Base-by-base conservation (phyloP, 2,888 invertebrate genomes). In the Mesochorus sp. region DNA sequence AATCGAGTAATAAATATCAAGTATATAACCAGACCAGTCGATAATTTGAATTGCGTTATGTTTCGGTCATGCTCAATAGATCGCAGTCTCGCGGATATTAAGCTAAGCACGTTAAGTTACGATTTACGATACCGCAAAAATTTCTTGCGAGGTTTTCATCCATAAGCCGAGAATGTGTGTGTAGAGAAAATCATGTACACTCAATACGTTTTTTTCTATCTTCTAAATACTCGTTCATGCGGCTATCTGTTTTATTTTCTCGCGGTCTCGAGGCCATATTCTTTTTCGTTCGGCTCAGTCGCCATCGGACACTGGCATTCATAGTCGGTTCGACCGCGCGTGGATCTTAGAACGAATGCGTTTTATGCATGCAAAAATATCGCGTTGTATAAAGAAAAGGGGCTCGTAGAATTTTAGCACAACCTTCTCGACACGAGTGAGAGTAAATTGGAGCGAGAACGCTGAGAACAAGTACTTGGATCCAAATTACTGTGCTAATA, bases 231-330 rank as follows among this genome's bases (percentile, higher is more conserved):
- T 10, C 8, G 34, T 24, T 24, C 14, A 17, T 19, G 37, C 53
- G 34, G 42, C 53, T 34, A 17, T 17, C 14, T 31, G 3, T 68
- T 26, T 57, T 21, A 21, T 26, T 44, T 28, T 44, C 31, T 2
- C 14, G 14, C 64, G 21, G 42, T 62, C 47, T 51, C 67, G 62
- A 51, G 68, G 73, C 68, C 77, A 34, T n/a, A n/a, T 70, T 78
- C 77, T 67, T 71, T 78, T 68, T 73, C 73, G 62, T 44, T 42
- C 39, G 10, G 49, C 57, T 62, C 6, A 70, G 62, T 51, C 31
- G 31, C n/a, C n/a, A 31, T 12, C 17, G 51, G 31, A 62, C 17
- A 53, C 66, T 34, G 51, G 51, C 59, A 42, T 28, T 44, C 24
- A n/a, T n/a, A 6, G 53, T 67, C 31, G 44, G 67, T 55, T 26